Conservation (phyloP, 2,797 vertebrate genomes). For the Pipistrellus kuhlii region DNA sequence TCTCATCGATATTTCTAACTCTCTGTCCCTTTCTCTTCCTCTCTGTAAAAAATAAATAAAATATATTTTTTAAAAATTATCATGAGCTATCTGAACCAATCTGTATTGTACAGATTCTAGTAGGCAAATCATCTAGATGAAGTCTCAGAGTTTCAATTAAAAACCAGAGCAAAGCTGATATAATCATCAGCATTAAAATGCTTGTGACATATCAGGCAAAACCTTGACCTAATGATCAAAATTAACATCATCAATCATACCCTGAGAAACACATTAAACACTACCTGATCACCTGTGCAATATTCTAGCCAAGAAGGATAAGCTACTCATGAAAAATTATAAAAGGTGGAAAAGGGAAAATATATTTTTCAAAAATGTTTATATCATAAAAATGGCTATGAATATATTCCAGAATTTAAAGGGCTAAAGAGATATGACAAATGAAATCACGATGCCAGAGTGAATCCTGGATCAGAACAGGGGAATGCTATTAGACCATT, state of each 20-base stretch:
- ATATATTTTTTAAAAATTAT: too few relatives aligned
- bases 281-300: neutral
- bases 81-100: neutral
- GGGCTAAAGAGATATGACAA: neutral
- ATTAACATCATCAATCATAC: neutral
- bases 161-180: neutral
- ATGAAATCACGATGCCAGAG: neutral
- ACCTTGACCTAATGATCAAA: conserved; percentile 21
- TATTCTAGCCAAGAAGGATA: neutral
- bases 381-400: neutral
- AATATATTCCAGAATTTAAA: neutral
- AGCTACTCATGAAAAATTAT: neutral
- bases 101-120: neutral
- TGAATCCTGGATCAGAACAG: neutral
- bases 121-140: neutral
- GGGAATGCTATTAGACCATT: neutral
- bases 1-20: too few relatives aligned
- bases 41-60: too few relatives aligned
- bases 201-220: conserved; percentile 1
- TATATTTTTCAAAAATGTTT: neutral
- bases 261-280: neutral
- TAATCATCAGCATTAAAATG: neutral
- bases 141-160: neutral
- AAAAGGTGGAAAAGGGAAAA: neutral
- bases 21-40: too few relatives aligned